These are phyloP conservation scores for Furcula furcula DNA, from an alignment of 2,888 invertebrate genomes.

Conservation along the genomic window DNA sequence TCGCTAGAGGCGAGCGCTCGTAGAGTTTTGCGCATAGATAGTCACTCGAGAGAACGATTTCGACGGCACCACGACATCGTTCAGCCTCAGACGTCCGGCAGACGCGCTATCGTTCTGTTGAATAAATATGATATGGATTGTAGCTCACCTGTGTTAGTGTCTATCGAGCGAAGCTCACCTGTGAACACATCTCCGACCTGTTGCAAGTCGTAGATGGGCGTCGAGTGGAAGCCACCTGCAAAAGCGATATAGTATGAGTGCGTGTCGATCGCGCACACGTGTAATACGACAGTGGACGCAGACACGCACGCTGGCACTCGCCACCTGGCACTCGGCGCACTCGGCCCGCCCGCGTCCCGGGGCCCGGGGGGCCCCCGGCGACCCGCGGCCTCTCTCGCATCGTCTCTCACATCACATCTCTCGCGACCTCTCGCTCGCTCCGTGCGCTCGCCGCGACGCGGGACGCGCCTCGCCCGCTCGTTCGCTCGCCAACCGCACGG, in stretches of 20 bases:
- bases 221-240: conserved; percentile 81
- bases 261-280: conserved; percentile 12
- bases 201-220: conserved; percentile 91
- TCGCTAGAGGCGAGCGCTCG: no score
- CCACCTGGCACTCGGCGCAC: conserved; percentile 21
- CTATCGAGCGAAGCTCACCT: conserved; percentile 81
- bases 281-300: conserved; percentile 30
- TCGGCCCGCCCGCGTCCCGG: conserved; percentile 3
- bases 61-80: no score
- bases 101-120: no score
- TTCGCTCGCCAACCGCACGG: conserved; percentile 10
- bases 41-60: background rate
- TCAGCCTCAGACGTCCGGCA: background rate
- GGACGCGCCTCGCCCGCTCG: background rate
- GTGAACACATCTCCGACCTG: conserved; percentile 93
- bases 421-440: background rate
- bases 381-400: background rate
- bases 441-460: background rate
- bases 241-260: conserved; percentile 23
- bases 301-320: conserved; percentile 24
- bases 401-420: background rate
- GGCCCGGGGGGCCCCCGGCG: conserved; percentile 8
- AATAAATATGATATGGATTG: no score
- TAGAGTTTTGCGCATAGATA: no score
- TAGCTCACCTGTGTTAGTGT: no score